phyloP scores from a whole-genome alignment of 1,140 invertebrate genomes.

The Pseudomyrmex flavicornis region DNA sequence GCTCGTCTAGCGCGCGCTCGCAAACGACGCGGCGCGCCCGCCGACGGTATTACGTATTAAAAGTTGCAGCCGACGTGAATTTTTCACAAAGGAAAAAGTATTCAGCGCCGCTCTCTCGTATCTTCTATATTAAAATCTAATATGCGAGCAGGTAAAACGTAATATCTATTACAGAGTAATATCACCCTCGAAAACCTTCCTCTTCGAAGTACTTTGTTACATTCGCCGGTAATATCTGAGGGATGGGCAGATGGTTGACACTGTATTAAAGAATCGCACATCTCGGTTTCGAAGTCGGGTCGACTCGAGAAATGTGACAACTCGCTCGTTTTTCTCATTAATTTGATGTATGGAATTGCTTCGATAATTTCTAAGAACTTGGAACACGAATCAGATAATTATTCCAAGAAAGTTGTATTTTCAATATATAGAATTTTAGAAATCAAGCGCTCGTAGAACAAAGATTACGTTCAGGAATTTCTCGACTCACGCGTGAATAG shows the following conservation, averaged over 20 bases:
- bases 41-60: slow-evolving; percentile 75
- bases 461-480: slow-evolving; percentile 7
- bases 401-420: not conserved
- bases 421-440: not conserved
- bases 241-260: slow-evolving; percentile 39
- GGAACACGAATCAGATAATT: not conserved
- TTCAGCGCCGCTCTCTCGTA: slow-evolving; percentile 69
- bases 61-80: slow-evolving; percentile 75
- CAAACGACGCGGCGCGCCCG: slow-evolving; percentile 65
- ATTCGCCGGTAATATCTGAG: slow-evolving; percentile 69
- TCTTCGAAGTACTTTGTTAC: slow-evolving; percentile 72
- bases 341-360: not conserved
- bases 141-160: slow-evolving; percentile 74
- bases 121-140: slow-evolving; percentile 78
- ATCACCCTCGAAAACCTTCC: slow-evolving; percentile 74
- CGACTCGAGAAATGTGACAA: not conserved
- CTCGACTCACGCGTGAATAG: slow-evolving; percentile 15
- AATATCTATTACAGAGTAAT: slow-evolving; percentile 78
- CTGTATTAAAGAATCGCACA: slow-evolving; percentile 61
- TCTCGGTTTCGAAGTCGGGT: not conserved
- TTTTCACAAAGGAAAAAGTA: slow-evolving; percentile 77
- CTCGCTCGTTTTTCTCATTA: not conserved
- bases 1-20: slow-evolving; percentile 60
- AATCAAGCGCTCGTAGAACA: not conserved
- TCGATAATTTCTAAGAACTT: not conserved